Evolutionary conservation across 2,888 invertebrate species (phyloP).

Genomic region (Seladonia tumulorum): DNA sequence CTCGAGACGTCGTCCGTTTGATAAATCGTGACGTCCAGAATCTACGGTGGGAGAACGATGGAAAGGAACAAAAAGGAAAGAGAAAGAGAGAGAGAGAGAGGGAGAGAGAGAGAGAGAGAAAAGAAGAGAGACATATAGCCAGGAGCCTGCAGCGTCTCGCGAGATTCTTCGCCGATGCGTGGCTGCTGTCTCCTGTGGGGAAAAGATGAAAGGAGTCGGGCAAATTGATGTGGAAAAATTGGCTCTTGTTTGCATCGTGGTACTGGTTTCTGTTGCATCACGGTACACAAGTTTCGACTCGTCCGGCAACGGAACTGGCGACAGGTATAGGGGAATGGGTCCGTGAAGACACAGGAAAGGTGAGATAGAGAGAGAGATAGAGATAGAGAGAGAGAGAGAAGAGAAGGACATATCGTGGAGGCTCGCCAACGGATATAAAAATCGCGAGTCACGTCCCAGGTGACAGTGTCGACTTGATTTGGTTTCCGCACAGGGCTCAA

Average conservation of each 20-base stretch:
- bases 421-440: slow-evolving; percentile 74
- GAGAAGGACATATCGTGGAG: slow-evolving; percentile 39
- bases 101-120: not conserved
- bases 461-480: slow-evolving; percentile 85
- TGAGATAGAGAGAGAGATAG: not conserved
- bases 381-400: not conserved
- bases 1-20: slow-evolving; percentile 36
- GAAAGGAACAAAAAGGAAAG: not conserved
- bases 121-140: not conserved
- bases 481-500: slow-evolving; percentile 85
- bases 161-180: slow-evolving; percentile 36
- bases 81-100: not conserved
- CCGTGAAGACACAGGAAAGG: not conserved
- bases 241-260: slow-evolving; percentile 17
- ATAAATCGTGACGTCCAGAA: slow-evolving; percentile 38
- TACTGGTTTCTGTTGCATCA: slow-evolving; percentile 25
- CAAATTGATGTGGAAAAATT: slow-evolving; percentile 60
- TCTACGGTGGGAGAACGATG: slow-evolving; percentile 10
- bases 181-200: slow-evolving; percentile 34
- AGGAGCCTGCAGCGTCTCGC: slow-evolving; percentile 23
- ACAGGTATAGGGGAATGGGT: not conserved
- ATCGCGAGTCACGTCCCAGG: slow-evolving; percentile 84
- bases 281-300: slow-evolving; percentile 5
- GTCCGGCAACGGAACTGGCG: not conserved
- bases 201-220: slow-evolving; percentile 31